Evolutionary conservation across 2,113 vertebrate genomes (phyloP), one percentile per base, ranked within the genome.

Genomic region (Gorsachius goisagi): DNA sequence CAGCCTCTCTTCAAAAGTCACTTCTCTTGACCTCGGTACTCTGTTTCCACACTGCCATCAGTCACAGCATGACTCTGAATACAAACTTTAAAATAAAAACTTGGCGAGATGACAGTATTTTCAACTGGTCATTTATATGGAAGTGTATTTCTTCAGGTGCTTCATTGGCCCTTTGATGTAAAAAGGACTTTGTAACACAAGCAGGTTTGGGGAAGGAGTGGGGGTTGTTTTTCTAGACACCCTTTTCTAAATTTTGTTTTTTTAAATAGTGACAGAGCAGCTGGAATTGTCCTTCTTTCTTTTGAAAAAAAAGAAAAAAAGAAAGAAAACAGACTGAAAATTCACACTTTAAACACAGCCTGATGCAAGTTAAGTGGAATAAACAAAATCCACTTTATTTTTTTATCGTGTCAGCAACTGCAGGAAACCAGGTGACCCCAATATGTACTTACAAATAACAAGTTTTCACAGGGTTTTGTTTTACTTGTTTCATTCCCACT

Each of bases 381-480:
- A 88, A 89, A 83, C 59, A 76, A 95, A 87, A 91, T 22, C 5
- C 6, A 3, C 62, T 74, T 75, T 30, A n/a, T 78, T 72, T 81
- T 67, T 79, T 58, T 23, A 72, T 19, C 30, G 39, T 90, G 45
- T 85, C 79, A 91, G 67, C 67, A 95, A 91, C 50, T 94, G 37
- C 59, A 86, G 80, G 59, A 86, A 94, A 74, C 28, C 53, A 95
- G 72, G 44, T 50, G 71, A 85, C 55, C 16, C 39, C 66, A 58
- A 2, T 44, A 56, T 18, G 41, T 60, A 82, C 73, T 94, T 67
- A 71, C 1, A 88, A 74, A 76, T 32, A 85, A 45, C n/a, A 88
- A 85, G 56, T 62, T 93, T 85, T 69, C 19, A 89, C 30, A 47
- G 37, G 62, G 72, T 41, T 87, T 78, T 75, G n/a, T 84, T 89